A percentile compares a stretch with the other conserved stretches of the same genome.
These are phyloP conservation scores for Gavialis gangeticus DNA, from an alignment of 2,113 vertebrate species.

Conservation along the genomic window DNA sequence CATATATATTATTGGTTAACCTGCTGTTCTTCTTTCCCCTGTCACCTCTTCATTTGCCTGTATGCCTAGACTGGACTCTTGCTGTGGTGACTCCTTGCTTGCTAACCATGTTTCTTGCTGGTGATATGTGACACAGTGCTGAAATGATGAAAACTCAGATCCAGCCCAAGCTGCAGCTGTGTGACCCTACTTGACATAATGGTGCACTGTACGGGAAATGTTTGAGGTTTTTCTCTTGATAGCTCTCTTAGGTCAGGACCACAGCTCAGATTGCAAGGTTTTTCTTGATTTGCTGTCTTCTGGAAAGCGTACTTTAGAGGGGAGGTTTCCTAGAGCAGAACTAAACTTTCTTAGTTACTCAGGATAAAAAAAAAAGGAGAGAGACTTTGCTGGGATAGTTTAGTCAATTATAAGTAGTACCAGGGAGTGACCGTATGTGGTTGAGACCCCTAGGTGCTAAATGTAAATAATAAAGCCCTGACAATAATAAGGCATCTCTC, in stretches of 20 bases:
- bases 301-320: rapidly evolving
- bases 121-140: rapidly evolving
- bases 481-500: too few species aligned
- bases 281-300: not conserved
- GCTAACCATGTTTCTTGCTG: rapidly evolving
- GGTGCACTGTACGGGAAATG: rapidly evolving
- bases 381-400: constrained; percentile 33
- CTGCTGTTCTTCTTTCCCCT: not conserved
- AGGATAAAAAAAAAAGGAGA: not conserved
- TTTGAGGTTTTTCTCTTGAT: not conserved
- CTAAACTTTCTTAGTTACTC: not conserved
- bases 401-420: not conserved
- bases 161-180: not conserved
- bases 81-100: not conserved
- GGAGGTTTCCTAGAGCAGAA: not conserved
- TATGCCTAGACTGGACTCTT: not conserved
- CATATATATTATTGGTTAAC: not conserved
- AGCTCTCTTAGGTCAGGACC: constrained; percentile 23
- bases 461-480: not conserved
- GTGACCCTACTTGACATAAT: not conserved
- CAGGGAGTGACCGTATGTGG: rapidly evolving
- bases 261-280: constrained; percentile 3
- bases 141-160: not conserved
- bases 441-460: constrained; percentile 16
- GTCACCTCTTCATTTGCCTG: not conserved